Base-by-base conservation (phyloP, 2,113 vertebrate species). In the Pollachius pollachius region DNA sequence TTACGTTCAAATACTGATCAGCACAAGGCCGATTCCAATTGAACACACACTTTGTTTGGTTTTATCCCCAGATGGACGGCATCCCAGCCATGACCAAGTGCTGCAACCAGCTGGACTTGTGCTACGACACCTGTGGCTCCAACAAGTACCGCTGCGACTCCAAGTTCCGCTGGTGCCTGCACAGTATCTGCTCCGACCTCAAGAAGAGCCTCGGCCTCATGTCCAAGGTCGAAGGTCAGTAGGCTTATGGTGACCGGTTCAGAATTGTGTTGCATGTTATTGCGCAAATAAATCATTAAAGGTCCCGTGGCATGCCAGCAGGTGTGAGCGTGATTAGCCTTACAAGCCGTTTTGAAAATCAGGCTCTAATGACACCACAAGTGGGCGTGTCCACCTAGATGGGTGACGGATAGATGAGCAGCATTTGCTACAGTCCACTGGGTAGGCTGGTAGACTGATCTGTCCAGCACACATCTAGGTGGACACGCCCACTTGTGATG, bases 1-100 rank as follows among this genome's bases (percentile, higher is more conserved):
- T 30, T 30, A 30, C 30, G 17, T 17, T 57, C 0, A 16, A 5
- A 57, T 3, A 48, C 9, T 48, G 8, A 48, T 13, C 3, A 57
- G 52, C 52, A 54, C 11, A 57, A 57, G 1, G 13, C 5, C 17
- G 17, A n/a, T 57, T 17, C 41, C 41, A 48, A 7, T 5, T 13
- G 4, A 48, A 48, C 54, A 16, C 52, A 3, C 54, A 57, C 2
- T 16, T 57, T 17, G 17, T 57, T 30, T 30, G 30, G 52, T n/a
- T 19, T 73, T 41, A 84, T 67, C 23, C 9, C 61, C 92, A 99
- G 96, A 89, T 98, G 82, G 96, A 98, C 73, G 71, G 97, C 18
- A 95, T 99, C 74, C 97, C 97, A 17, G 97, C 97, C 74, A 99
- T 99, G 96, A 99, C 97, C 71, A 98, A 98, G 88, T 99, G 97